Percentiles rank a stretch among this genome's conserved stretches.
phyloP scores from a whole-genome alignment of 2,113 vertebrate genomes.

The Aldabrachelys gigantea region DNA sequence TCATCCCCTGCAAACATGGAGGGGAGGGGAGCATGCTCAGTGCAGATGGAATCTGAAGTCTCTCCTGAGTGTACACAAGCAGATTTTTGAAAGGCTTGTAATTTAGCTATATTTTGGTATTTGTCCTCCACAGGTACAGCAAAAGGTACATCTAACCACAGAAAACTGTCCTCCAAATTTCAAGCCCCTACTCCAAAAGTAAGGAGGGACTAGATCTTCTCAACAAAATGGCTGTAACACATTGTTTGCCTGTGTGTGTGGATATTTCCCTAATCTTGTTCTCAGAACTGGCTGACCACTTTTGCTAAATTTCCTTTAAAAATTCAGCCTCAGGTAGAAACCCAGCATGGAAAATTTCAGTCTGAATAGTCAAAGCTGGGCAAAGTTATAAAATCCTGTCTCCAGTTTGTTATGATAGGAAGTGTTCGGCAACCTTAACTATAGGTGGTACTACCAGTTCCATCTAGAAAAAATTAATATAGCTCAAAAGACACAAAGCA shows the following conservation, averaged over 20 bases:
- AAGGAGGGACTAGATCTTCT: neutral
- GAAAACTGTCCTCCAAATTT: neutral
- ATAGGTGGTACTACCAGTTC: neutral
- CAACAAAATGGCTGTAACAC: fast-evolving
- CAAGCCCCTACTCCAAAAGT: neutral
- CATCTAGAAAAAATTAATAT: neutral
- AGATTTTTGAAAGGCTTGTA: too few species aligned
- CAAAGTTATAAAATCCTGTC: neutral
- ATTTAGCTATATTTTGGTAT: too few species aligned
- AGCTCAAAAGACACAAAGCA: neutral
- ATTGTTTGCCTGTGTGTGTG: too few species aligned
- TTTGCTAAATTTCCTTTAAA: too few species aligned
- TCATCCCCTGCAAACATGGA: too few species aligned
- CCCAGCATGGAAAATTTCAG: neutral
- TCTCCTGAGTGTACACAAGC: too few species aligned
- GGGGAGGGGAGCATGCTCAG: too few species aligned
- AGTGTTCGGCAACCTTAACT: neutral
- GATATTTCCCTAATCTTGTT: too few species aligned
- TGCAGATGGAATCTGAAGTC: too few species aligned
- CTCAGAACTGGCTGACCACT: too few species aligned
- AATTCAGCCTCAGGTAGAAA: neutral
- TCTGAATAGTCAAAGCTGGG: neutral
- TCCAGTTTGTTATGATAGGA: neutral
- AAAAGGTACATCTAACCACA: too few species aligned
- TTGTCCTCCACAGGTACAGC: too few species aligned